phyloP scores from a whole-genome alignment of 92 coral and sea anemone species.

The Meandrina meandrites region DNA sequence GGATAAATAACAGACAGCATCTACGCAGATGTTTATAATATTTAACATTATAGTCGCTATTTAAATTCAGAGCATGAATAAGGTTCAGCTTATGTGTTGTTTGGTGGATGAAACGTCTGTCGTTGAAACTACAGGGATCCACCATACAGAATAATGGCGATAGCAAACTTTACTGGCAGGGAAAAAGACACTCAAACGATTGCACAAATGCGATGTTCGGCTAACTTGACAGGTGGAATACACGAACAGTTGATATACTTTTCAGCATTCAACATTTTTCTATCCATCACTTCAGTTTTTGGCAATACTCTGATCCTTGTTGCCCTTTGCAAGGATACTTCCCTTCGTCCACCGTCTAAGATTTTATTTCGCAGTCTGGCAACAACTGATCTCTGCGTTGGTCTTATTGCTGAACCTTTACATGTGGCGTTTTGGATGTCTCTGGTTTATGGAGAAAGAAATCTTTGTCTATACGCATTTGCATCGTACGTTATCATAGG shows the following conservation, averaged over 20 bases:
- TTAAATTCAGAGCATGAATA: too few species aligned
- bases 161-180: not conserved
- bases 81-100: too few species aligned
- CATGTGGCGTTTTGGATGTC: not conserved
- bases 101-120: not conserved
- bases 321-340: not conserved
- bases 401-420: not conserved
- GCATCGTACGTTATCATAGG: too few species aligned
- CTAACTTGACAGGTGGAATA: not conserved
- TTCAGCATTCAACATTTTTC: not conserved
- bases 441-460: not conserved
- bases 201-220: not conserved
- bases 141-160: not conserved
- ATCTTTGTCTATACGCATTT: not conserved
- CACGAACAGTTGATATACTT: not conserved
- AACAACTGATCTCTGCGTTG: slow-evolving; percentile 5
- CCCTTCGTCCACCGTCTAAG: not conserved
- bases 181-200: not conserved
- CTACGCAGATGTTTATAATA: too few species aligned
- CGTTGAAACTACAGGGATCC: not conserved
- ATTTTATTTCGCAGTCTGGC: not conserved
- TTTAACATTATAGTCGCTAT: too few species aligned
- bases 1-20: too few species aligned
- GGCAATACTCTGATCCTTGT: not conserved
- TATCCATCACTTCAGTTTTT: not conserved